Conservation (phyloP, 2,797 vertebrate genomes). For the Psittacula echo region DNA sequence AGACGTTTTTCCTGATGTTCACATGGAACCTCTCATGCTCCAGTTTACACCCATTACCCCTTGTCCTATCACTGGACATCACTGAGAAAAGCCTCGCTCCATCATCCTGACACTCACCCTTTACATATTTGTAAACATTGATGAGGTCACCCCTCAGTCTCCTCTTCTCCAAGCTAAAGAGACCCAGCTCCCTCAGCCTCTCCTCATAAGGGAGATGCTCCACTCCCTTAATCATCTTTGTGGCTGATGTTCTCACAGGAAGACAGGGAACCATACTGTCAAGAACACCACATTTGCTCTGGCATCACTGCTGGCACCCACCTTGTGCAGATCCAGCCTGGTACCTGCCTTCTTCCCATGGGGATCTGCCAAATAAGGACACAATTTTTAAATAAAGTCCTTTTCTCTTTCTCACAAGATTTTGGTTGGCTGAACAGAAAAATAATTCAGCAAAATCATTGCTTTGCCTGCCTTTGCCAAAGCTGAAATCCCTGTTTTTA, state of each 20-base stretch:
- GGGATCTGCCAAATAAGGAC: not conserved
- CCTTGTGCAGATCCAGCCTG: not conserved
- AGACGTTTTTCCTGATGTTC: too few relatives aligned
- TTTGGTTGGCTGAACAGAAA: not conserved
- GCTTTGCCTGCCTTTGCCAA: not conserved
- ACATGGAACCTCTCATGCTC: too few relatives aligned
- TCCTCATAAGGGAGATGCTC: too few relatives aligned
- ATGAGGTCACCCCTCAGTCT: too few relatives aligned
- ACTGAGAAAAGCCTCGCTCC: too few relatives aligned
- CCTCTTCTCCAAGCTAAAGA: too few relatives aligned
- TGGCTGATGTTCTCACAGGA: not conserved
- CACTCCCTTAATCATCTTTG: too few relatives aligned
- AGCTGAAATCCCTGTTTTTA: not conserved
- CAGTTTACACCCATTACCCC: too few relatives aligned
- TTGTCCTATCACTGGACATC: too few relatives aligned
- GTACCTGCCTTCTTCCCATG: not conserved
- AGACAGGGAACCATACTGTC: not conserved
- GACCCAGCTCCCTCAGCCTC: too few relatives aligned
- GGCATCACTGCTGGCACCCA: not conserved
- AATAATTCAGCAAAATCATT: not conserved
- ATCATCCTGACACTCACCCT: too few relatives aligned
- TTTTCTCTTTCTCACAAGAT: not conserved
- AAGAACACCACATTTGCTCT: not conserved
- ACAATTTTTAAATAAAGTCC: not conserved
- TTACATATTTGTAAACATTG: too few relatives aligned